Evolutionary conservation across 2,888 invertebrate species (phyloP), one percentile per base, ranked within the genome.

Genomic region (Willowsia nigromaculata): DNA sequence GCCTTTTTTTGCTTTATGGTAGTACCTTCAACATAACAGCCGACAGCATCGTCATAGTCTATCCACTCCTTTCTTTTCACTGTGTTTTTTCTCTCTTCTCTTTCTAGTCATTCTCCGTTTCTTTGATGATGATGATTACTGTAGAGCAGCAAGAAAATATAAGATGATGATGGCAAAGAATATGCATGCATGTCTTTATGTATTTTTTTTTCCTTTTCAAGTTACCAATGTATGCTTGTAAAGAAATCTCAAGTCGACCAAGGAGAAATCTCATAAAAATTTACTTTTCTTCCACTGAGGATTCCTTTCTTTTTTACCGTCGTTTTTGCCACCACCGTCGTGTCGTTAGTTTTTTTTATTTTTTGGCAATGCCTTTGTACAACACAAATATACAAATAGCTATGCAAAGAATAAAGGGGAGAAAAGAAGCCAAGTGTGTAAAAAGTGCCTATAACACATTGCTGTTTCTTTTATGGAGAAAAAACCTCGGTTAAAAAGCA

Each of bases 191-290:
- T 81, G 27, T 62, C 37, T 81, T 27, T 22, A 37, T 37, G 22
- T 27, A 30, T 85, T 37, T 76, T 33, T 40, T 65, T 78, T 13
- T 68, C 25, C 47, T 59, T n/a, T 85, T 59, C 2, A 65, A n/a
- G 18, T 25, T 37, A 33, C 37, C 65, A 37, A 15, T 43, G 25
- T n/a, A 22, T 22, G 68, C 62, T 82, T 37, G 37, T n/a, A 27
- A 84, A 65, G 33, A 83, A 83, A 65, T 56, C 22, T 30, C 40
- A 40, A 78, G 76, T 43, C 78, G 78, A 76, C 78, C 78, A 85
- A 50, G 81, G 40, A 81, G 81, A 87, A 87, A 82, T 87, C 81
- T 82, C 87, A 87, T 87, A 87, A 87, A 87, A 87, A 71, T 87
- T 87, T 87, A 82, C 65, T 86, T 81, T 65, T 27, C 47, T 86